Base-by-base conservation (phyloP, 2,113 vertebrate genomes). In the Chloebia gouldiae region DNA sequence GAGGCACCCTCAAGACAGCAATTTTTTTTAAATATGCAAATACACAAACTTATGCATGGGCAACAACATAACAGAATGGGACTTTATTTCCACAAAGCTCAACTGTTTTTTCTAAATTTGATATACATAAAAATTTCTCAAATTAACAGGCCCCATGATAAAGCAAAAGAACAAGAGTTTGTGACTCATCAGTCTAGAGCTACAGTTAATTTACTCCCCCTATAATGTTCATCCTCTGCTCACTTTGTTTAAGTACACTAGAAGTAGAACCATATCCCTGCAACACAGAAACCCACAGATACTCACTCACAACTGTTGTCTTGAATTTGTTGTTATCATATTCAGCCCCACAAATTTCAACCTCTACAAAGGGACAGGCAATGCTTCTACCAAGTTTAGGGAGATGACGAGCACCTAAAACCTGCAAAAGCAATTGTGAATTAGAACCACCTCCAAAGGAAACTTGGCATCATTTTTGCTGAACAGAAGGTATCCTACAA, bases 351-450 rank as follows among this genome's bases (percentile, higher is more conserved):
- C 98, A 99, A 78, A 99, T 97, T 92, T 99, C 99, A 10, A 99
- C 97, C 93, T 99, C 99, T 49, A 99, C 99, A 77, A 99, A 99
- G 15, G 99, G 99, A 92, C 99, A 99, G 17, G 98, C 98, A 0
- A 99, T 99, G 89, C 99, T 99, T 70, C 99, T 98, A 13, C 99
- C 98, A 3, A 92, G 97, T 78, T 99, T 99, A 18, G 99, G 99
- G 12, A 99, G 98, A 92, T 99, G 99, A 54, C 99, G 97, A 79
- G 99, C 99, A 47, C 98, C 99, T 10, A 99, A 98, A 73, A 99
- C 98, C 99, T 99, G 95, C 81, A 91, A 90, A 63, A 57, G 10
- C 50, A 88, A 70, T 25, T 22, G 13, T 17, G 14, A 59, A 21
- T 93, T 85, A 86, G 8, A 63, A 93, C 6, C 27, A 78, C 3